Evolutionary conservation across 2,113 vertebrate genomes (phyloP).

Genomic region (Aplodontia rufa): DNA sequence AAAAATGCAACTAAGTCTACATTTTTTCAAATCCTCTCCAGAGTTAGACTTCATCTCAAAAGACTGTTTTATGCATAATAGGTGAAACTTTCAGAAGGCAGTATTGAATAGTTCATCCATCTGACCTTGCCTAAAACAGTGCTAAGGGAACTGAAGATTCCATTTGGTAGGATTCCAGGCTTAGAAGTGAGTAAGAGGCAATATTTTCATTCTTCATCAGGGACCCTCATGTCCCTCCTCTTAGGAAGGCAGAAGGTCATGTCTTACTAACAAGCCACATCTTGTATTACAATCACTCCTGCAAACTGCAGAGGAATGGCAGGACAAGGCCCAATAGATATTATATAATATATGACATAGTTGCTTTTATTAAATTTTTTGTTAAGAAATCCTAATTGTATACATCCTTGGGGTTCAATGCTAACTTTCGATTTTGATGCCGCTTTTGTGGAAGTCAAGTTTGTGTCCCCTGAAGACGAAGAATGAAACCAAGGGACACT

Average conservation of each 20-base stretch:
- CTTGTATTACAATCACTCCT: not conserved
- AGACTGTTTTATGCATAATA: not conserved
- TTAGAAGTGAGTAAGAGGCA: too few species aligned
- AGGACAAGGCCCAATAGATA: too few species aligned
- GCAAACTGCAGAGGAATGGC: not conserved
- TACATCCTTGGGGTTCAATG: not conserved
- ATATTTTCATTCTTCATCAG: not conserved
- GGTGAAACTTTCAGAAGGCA: conserved; percentile 3
- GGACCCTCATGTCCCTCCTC: not conserved
- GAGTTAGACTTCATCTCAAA: not conserved
- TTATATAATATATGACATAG: too few species aligned
- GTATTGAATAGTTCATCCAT: not conserved
- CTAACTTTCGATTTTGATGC: too few species aligned
- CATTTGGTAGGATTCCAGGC: not conserved
- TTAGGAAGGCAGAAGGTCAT: not conserved
- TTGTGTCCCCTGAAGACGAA: too few species aligned
- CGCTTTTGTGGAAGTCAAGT: too few species aligned
- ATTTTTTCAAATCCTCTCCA: not conserved
- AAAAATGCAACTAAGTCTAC: conserved; percentile 47
- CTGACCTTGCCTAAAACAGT: not conserved
- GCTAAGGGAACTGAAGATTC: not conserved
- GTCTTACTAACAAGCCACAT: not conserved
- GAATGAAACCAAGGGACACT: too few species aligned
- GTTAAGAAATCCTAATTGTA: not conserved
- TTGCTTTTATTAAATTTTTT: not conserved